These are phyloP conservation scores for Ceratina calcarata DNA, from an alignment of 1,140 invertebrate species.

Conservation along the genomic window DNA sequence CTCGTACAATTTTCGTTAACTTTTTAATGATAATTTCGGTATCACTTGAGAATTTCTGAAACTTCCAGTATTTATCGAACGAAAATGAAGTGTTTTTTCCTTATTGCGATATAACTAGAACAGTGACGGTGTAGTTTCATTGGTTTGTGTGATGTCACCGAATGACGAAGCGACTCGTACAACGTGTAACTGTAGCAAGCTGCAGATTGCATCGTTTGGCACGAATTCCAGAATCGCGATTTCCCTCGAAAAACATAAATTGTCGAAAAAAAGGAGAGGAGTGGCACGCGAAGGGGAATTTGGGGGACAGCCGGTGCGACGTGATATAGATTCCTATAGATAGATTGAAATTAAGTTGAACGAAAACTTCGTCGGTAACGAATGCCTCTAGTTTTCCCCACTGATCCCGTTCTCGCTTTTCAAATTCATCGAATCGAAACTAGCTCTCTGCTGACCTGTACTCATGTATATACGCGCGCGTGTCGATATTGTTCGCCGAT, in stretches of 20 bases:
- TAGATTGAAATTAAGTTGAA: conserved; percentile 25
- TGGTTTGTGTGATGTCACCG: conserved; percentile 36
- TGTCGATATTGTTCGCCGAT: background rate
- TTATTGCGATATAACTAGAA: conserved; percentile 11
- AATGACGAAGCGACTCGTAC: conserved; percentile 51
- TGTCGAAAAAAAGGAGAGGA: background rate
- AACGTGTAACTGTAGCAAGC: conserved; percentile 13
- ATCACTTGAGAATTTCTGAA: too few relatives aligned
- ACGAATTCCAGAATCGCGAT: conserved; percentile 46
- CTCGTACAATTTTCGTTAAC: too few relatives aligned
- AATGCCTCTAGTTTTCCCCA: background rate
- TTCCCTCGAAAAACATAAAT: conserved; percentile 39
- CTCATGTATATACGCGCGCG: too few relatives aligned
- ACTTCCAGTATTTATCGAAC: too few relatives aligned
- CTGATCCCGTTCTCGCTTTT: background rate
- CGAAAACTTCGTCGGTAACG: conserved; percentile 3
- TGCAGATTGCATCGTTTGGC: conserved; percentile 42
- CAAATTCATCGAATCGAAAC: background rate
- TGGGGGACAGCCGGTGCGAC: background rate
- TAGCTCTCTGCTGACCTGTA: background rate
- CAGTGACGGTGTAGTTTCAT: conserved; percentile 11
- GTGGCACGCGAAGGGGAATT: background rate
- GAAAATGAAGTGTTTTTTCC: too few relatives aligned
- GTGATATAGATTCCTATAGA: conserved; percentile 22
- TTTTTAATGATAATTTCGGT: too few relatives aligned